A percentile compares a stretch with the other conserved stretches of the same genome.
These are phyloP conservation scores for Cervus canadensis DNA, from an alignment of 2,113 vertebrate species.

Conservation along the genomic window DNA sequence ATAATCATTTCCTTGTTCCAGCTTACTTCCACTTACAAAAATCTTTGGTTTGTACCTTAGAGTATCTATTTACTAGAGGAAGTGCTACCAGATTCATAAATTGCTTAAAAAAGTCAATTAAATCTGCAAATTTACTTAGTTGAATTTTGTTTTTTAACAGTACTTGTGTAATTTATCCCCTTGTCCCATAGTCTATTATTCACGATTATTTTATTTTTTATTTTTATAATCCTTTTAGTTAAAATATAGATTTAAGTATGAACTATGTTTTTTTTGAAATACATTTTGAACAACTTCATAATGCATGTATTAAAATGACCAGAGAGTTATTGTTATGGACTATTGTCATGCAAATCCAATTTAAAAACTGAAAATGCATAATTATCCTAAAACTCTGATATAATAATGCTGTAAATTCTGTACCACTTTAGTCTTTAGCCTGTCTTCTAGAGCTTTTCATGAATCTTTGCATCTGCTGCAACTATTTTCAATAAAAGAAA, in stretches of 20 bases:
- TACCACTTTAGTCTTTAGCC: not conserved
- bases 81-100: too few relatives aligned
- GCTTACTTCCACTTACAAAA: too few relatives aligned
- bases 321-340: not conserved
- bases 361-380: not conserved
- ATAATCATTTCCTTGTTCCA: not conserved
- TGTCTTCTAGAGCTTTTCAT: constrained; percentile 3
- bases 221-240: not conserved
- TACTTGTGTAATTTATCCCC: too few relatives aligned
- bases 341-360: not conserved
- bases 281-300: not conserved
- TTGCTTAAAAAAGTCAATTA: too few relatives aligned
- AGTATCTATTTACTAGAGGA: too few relatives aligned
- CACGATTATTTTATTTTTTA: not conserved
- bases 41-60: too few relatives aligned
- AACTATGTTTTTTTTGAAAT: not conserved
- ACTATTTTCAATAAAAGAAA: constrained; percentile 25
- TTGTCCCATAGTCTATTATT: not conserved
- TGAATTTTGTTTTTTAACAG: too few relatives aligned
- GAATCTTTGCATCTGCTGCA: not conserved
- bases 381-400: not conserved
- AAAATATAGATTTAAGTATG: not conserved
- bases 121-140: too few relatives aligned
- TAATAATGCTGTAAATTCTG: not conserved
- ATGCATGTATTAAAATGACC: not conserved